These are phyloP conservation scores for Valencia hispanica DNA, from an alignment of 2,797 vertebrate species.

Conservation along the genomic window DNA sequence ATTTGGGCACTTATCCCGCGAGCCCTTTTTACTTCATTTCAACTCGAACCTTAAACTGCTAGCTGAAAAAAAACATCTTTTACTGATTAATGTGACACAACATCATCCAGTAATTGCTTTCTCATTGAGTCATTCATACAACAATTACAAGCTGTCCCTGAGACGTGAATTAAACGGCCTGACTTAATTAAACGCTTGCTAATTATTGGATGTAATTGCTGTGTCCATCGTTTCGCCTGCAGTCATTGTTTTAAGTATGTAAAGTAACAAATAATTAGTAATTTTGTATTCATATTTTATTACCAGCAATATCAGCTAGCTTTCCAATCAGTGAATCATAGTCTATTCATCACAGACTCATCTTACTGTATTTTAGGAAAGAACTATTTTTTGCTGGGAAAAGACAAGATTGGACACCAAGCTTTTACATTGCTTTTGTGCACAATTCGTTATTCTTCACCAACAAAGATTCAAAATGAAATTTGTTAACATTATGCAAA, in stretches of 20 bases:
- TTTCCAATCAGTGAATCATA: slow-evolving; percentile 47
- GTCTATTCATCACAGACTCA: slow-evolving; percentile 46
- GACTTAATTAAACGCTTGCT: slow-evolving; percentile 69
- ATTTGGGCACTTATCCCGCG: slow-evolving; percentile 45
- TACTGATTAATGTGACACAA: slow-evolving; percentile 53
- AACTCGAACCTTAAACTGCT: slow-evolving; percentile 45
- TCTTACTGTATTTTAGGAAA: slow-evolving; percentile 63
- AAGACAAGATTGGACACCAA: slow-evolving; percentile 6
- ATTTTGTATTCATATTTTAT: slow-evolving; percentile 68
- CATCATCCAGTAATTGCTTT: slow-evolving; percentile 67
- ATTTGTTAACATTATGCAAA: background rate
- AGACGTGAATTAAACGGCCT: slow-evolving; percentile 65
- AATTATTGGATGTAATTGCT: slow-evolving; percentile 69
- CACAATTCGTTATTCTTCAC: background rate
- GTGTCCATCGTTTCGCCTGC: slow-evolving; percentile 56
- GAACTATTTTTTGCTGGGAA: slow-evolving; percentile 22
- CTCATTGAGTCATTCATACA: slow-evolving; percentile 67
- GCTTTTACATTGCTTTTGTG: slow-evolving; percentile 1
- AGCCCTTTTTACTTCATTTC: slow-evolving; percentile 42
- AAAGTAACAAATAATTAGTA: slow-evolving; percentile 66
- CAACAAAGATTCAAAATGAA: background rate
- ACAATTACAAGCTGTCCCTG: slow-evolving; percentile 59
- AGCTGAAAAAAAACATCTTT: slow-evolving; percentile 54
- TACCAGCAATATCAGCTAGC: slow-evolving; percentile 58
- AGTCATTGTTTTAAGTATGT: slow-evolving; percentile 61